Base-by-base conservation (phyloP, 2,113 vertebrate genomes). In the Phycodurus eques region DNA sequence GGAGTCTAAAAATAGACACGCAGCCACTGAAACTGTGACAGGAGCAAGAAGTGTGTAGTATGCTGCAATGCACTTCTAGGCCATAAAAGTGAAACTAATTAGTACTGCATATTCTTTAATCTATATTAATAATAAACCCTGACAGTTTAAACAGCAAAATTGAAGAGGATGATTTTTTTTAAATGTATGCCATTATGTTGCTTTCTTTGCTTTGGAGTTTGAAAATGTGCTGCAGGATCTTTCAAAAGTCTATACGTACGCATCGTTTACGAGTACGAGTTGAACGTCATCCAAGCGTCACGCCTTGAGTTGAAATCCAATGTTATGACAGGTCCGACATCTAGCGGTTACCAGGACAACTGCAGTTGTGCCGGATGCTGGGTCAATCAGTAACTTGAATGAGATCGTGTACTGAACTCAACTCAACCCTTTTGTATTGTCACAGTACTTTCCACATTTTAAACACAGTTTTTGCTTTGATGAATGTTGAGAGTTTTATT, bases 271-370 rank as follows among this genome's bases (percentile, higher is more conserved):
- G 7, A 2, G 6, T 14, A 59, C 12, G 19, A 8, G 20, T 49
- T 49, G 4, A 13, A 31, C 22, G 57, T 8, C 0, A 14, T 60
- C 44, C 5, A 70, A 31, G 5, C 31, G 33, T 6, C 20, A 2
- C 11, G 9, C 3, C 14, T 61, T 22, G 8, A 14, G 4, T 11
- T 66, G 5, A 61, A 0, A 62, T 12, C 17, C 76, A 76, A 59
- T 15, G 19, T 68, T 57, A 70, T 63, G 59, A 20, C 64, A 73
- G 31, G 8, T 43, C 66, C 67, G 74, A 74, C 87, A 87, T 79
- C 88, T 91, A 78, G 79, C 83, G 88, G 83, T 68, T 12, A 31
- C 1, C 47, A 2, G 0, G 60, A 42, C 66, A 20, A 11, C 2
- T 82, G 80, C 75, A 54, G 43, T 31, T 22, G 49, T 14, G 49